Base-by-base conservation (phyloP, 2,113 vertebrate genomes). In the Silurus glanis region DNA sequence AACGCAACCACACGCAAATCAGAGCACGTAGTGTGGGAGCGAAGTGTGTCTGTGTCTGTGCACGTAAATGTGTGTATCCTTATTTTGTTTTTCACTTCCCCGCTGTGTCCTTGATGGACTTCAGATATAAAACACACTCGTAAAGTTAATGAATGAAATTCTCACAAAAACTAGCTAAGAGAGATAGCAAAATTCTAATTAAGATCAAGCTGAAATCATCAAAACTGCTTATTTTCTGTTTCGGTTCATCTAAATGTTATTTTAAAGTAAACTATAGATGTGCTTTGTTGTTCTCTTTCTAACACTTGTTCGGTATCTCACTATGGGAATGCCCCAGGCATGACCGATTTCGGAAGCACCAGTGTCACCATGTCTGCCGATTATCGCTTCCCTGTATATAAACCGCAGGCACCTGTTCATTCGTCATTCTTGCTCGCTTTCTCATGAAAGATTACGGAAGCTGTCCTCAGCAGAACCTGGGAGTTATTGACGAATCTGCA, bases 1-100 rank as follows among this genome's bases (percentile, higher is more conserved):
- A 23, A 19, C 51, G 79, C 59, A 71, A 62, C 28, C 51, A 69
- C 80, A 78, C 74, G 80, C 51, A 87, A 51, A 76, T 55, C 74
- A 76, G 74, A 10, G 9, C 49, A 23, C 56, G 75, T 56, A 56
- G 53, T 3, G 7, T 56, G n/a, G 23, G n/a, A 56, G 51, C 9
- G 25, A 56, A 75, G 83, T 84, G 56, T n/a, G 59, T 21, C 16
- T 62, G 59, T 62, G 59, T 62, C 16, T 51, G 47, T 7, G 21
- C 45, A 55, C 16, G 55, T 75, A 37, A 25, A 28, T 84, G 55
- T 74, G 83, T 67, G 49, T 72, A 21, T 80, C 6, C 47, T 51
- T 51, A 74, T 74, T 49, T 23, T 23, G 69, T 72, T 72, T 21
- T 72, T 19, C 45, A 51, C 13, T 74, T 49, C 45, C 45, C 47